phyloP scores from a whole-genome alignment of 2,888 invertebrate genomes.

The Petrolisthes cinctipes region DNA sequence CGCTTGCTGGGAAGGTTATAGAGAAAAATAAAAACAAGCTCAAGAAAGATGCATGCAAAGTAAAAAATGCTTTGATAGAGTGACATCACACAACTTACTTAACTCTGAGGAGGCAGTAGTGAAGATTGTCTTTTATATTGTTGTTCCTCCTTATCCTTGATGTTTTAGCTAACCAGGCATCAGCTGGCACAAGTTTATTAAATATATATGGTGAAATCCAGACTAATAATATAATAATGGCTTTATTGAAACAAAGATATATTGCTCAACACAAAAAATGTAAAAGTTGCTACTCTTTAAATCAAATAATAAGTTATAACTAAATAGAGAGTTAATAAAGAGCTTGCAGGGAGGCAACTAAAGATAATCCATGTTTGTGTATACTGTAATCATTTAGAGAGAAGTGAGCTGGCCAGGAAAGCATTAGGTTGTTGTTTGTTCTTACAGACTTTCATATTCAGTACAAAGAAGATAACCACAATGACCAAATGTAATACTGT shows the following conservation, averaged over 20 bases:
- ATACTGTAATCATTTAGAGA: background rate
- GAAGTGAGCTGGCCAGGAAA: background rate
- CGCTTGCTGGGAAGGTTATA: too few relatives aligned
- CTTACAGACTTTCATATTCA: too few relatives aligned
- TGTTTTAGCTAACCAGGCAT: background rate
- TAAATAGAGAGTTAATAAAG: conserved; percentile 2
- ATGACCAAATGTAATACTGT: too few relatives aligned
- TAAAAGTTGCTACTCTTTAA: background rate
- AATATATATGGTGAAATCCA: background rate
- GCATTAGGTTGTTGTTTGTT: background rate
- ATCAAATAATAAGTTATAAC: background rate
- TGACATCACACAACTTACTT: too few relatives aligned
- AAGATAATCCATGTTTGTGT: conserved; percentile 20
- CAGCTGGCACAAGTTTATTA: background rate
- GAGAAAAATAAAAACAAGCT: too few relatives aligned
- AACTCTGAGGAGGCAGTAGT: too few relatives aligned
- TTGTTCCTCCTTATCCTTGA: background rate
- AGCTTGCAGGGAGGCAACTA: conserved; percentile 25
- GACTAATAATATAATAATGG: too few relatives aligned
- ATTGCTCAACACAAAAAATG: background rate
- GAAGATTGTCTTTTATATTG: too few relatives aligned
- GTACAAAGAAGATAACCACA: too few relatives aligned
- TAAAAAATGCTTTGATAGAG: too few relatives aligned
- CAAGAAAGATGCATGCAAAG: too few relatives aligned
- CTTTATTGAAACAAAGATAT: background rate